Percentiles rank a stretch among this genome's conserved stretches.
Conservation (phyloP, 2,888 invertebrate species). For the Icerya purchasi region DNA sequence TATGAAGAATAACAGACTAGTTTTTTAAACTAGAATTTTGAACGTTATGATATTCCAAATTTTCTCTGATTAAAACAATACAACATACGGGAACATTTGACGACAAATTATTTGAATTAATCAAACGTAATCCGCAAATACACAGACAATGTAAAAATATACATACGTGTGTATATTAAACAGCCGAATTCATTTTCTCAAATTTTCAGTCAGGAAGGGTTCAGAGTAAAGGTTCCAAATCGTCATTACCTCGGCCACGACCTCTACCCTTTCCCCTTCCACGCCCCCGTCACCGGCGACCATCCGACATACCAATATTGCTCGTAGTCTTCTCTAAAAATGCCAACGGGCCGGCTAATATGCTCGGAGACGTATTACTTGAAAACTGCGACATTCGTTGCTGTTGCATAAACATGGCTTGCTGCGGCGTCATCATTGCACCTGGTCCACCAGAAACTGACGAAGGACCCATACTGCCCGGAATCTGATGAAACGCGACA, state of each 20-base stretch:
- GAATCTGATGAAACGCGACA: too few relatives aligned
- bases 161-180: too few relatives aligned
- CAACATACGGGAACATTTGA: too few relatives aligned
- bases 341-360: conserved; percentile 62
- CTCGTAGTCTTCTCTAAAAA: conserved; percentile 76
- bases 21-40: too few relatives aligned
- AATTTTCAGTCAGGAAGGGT: background rate
- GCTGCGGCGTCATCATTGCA: conserved; percentile 22
- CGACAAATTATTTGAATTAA: too few relatives aligned
- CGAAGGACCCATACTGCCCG: background rate
- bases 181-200: too few relatives aligned
- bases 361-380: conserved; percentile 29
- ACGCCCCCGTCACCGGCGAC: conserved; percentile 67
- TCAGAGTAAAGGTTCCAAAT: conserved; percentile 18
- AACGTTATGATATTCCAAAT: too few relatives aligned
- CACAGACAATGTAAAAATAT: too few relatives aligned
- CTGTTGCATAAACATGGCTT: conserved; percentile 34
- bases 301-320: conserved; percentile 72
- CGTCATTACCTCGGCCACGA: conserved; percentile 51
- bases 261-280: conserved; percentile 57
- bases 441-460: conserved; percentile 6
- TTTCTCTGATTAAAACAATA: too few relatives aligned
- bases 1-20: too few relatives aligned
- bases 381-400: conserved; percentile 31
- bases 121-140: too few relatives aligned